Percentiles rank a stretch among this genome's conserved stretches.
Evolutionary conservation across 2,113 vertebrate genomes (phyloP).

Genomic region (Anhinga anhinga): DNA sequence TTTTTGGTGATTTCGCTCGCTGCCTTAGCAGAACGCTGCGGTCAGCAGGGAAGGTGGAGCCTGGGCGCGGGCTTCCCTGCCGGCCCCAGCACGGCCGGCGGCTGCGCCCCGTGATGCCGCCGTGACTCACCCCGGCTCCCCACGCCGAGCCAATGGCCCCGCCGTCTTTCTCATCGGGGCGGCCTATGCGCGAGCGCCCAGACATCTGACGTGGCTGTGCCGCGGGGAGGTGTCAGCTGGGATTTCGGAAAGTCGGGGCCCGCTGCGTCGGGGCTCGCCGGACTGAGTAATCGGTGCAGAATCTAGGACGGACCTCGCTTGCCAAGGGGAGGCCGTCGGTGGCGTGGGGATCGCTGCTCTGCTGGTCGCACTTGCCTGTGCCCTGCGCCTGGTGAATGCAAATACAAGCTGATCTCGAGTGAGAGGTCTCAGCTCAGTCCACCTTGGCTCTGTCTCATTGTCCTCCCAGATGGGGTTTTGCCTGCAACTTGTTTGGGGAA

Average conservation of each 20-base stretch:
- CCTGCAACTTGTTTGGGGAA: background rate
- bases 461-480: background rate
- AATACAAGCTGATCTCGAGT: fast-evolving
- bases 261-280: background rate
- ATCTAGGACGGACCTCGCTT: background rate
- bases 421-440: background rate
- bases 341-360: fast-evolving
- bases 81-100: background rate
- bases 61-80: background rate
- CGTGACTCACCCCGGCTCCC: background rate
- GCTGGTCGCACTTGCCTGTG: fast-evolving
- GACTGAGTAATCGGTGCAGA: background rate
- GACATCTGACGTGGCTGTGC: slow-evolving; percentile 9
- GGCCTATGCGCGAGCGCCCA: background rate
- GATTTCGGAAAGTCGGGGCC: background rate
- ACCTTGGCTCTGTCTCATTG: background rate
- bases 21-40: background rate
- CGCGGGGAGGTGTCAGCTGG: background rate
- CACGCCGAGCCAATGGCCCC: background rate
- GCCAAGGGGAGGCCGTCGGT: background rate
- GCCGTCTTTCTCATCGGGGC: background rate
- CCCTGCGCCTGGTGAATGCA: background rate
- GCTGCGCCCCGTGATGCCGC: background rate
- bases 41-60: background rate
- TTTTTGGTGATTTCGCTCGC: fast-evolving